Evolutionary conservation across 1,140 invertebrate genomes (phyloP).

Genomic region (Coenobita brevimanus): DNA sequence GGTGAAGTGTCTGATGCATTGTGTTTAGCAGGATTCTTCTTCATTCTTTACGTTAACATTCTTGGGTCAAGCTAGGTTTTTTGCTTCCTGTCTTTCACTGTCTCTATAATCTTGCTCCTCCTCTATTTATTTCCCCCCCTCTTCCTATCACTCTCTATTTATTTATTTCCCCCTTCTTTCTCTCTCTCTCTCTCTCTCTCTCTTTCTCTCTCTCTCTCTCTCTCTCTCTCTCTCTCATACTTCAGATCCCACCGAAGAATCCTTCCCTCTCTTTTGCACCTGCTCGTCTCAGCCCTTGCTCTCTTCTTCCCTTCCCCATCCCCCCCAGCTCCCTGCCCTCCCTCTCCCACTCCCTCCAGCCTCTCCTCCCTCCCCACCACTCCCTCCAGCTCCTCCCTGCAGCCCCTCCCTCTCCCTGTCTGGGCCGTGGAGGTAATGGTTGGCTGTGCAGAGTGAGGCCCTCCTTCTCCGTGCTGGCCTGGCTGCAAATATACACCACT

Average conservation of each 20-base stretch:
- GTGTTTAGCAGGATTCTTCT: neutral
- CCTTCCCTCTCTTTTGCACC: no score
- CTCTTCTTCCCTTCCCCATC: neutral
- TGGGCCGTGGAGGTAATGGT: no score
- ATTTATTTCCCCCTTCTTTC: neutral
- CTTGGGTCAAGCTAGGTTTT: neutral
- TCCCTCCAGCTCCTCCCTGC: neutral
- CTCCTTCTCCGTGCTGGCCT: no score
- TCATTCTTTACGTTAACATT: neutral
- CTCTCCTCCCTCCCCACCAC: neutral
- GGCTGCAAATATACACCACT: no score
- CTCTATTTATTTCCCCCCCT: neutral
- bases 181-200: neutral
- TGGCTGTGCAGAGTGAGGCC: no score
- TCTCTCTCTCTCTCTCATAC: neutral
- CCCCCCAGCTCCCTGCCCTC: neutral
- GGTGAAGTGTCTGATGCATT: no score
- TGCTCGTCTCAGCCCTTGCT: neutral
- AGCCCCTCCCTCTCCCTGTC: no score
- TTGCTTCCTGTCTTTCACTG: neutral
- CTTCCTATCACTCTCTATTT: neutral
- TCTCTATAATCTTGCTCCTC: neutral
- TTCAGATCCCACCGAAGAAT: neutral
- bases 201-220: neutral
- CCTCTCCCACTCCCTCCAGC: neutral